phyloP scores from a whole-genome alignment of 2,797 vertebrate genomes.

The Chaenodraco wilsoni region DNA sequence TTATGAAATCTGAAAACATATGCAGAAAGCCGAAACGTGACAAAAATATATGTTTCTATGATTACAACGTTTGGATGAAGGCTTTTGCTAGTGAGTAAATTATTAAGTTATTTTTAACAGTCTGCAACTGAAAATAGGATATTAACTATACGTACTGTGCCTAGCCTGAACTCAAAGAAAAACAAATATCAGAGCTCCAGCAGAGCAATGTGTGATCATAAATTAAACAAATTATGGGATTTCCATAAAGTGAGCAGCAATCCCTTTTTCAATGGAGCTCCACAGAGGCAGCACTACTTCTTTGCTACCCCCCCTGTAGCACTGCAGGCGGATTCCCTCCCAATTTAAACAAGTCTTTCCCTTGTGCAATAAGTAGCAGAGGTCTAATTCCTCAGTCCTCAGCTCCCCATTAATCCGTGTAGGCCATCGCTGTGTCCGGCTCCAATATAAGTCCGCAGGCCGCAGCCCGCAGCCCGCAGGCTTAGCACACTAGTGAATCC shows the following conservation, averaged over 20 bases:
- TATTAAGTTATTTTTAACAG: background rate
- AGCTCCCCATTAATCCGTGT: conserved; percentile 59
- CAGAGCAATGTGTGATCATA: background rate
- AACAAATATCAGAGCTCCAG: background rate
- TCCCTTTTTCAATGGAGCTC: conserved; percentile 37
- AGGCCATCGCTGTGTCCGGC: conserved; percentile 32
- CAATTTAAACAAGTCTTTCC: conserved; percentile 61
- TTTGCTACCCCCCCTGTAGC: conserved; percentile 28
- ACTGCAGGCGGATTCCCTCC: conserved; percentile 47
- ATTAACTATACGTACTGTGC: background rate
- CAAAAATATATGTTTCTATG: background rate
- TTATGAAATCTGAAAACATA: background rate
- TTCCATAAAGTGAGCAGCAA: conserved; percentile 27
- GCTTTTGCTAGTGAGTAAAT: background rate
- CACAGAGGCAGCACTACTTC: background rate
- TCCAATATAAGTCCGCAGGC: conserved; percentile 56
- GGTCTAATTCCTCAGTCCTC: conserved; percentile 67
- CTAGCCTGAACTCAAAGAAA: background rate
- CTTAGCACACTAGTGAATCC: conserved; percentile 63
- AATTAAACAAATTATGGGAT: conserved; percentile 2
- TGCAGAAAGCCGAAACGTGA: background rate
- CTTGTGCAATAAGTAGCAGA: conserved; percentile 64
- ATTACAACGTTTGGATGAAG: background rate
- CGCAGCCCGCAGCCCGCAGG: conserved; percentile 35
- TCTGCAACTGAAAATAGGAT: background rate